Percentiles rank a stretch among this genome's conserved stretches.
Evolutionary conservation across 2,113 vertebrate genomes (phyloP).

Genomic region (Hemichromis elongatus): DNA sequence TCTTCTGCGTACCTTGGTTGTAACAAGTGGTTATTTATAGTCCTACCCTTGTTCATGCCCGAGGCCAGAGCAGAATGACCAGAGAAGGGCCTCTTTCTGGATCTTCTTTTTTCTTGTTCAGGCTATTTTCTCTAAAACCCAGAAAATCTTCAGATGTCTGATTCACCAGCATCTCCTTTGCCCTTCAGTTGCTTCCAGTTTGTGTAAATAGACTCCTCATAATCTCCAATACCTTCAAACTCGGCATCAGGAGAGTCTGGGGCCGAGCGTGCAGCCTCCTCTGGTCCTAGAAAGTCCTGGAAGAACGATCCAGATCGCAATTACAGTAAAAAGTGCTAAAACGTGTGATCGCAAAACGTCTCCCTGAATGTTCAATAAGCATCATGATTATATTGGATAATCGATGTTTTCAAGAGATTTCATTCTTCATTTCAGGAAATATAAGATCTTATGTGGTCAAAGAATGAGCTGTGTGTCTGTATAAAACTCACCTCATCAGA

Average conservation of each 20-base stretch:
- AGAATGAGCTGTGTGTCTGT: background rate
- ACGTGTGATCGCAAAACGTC: background rate
- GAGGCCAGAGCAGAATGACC: too few relatives aligned
- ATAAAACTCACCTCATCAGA: constrained; percentile 76
- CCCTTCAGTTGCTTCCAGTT: constrained; percentile 81
- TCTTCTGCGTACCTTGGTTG: background rate
- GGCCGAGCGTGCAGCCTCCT: constrained; percentile 11
- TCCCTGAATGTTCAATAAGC: background rate
- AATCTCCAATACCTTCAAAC: constrained; percentile 84
- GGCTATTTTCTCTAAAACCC: background rate
- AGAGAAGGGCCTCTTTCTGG: too few relatives aligned
- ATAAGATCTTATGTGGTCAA: background rate
- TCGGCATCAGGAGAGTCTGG: constrained; percentile 67
- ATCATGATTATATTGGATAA: background rate
- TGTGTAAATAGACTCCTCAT: constrained; percentile 80
- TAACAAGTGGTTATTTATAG: background rate
- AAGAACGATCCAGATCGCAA: background rate
- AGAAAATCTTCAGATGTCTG: background rate
- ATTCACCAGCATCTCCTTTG: constrained; percentile 80
- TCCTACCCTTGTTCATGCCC: background rate
- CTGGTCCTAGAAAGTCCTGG: constrained; percentile 42
- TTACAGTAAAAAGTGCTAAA: background rate
- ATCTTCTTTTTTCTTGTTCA: background rate
- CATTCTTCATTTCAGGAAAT: background rate
- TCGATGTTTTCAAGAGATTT: background rate